Evolutionary conservation across 2,888 invertebrate species (phyloP).

Genomic region (Pterobdella sp.): DNA sequence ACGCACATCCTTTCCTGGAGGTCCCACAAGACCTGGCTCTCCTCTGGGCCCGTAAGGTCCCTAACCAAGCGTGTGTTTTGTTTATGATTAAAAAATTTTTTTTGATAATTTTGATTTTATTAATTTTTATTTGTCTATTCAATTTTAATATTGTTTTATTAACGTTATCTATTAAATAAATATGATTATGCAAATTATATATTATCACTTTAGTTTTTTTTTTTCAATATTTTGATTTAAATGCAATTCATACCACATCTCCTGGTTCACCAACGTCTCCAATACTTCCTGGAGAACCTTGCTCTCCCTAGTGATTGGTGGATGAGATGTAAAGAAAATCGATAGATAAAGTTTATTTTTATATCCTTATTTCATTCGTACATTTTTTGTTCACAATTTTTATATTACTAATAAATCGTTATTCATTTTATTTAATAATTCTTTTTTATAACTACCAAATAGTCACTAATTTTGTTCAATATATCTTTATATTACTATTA

Average conservation of each 20-base stretch:
- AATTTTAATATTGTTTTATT: background rate
- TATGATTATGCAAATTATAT: too few relatives aligned
- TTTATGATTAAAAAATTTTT: background rate
- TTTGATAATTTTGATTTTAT: background rate
- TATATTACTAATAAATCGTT: background rate
- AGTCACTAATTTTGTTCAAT: too few relatives aligned
- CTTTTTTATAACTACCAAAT: too few relatives aligned
- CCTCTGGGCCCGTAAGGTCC: constrained; percentile 52
- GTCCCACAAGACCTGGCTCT: constrained; percentile 65
- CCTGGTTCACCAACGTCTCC: constrained; percentile 25
- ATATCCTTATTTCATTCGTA: background rate
- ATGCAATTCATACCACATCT: background rate
- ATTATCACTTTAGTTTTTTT: background rate
- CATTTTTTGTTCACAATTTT: background rate
- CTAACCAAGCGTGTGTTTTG: background rate
- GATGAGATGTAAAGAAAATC: background rate
- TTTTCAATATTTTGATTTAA: background rate
- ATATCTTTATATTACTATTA: too few relatives aligned
- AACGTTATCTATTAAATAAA: background rate
- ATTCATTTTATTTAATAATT: background rate
- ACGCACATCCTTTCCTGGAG: constrained; percentile 68
- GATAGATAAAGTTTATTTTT: background rate
- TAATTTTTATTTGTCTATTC: background rate
- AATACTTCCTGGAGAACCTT: constrained; percentile 9
- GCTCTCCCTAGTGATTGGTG: constrained; percentile 2